A percentile compares a stretch with the other conserved stretches of the same genome.
Evolutionary conservation across 2,888 invertebrate species (phyloP).

Genomic region (Plagodis pulveraria): DNA sequence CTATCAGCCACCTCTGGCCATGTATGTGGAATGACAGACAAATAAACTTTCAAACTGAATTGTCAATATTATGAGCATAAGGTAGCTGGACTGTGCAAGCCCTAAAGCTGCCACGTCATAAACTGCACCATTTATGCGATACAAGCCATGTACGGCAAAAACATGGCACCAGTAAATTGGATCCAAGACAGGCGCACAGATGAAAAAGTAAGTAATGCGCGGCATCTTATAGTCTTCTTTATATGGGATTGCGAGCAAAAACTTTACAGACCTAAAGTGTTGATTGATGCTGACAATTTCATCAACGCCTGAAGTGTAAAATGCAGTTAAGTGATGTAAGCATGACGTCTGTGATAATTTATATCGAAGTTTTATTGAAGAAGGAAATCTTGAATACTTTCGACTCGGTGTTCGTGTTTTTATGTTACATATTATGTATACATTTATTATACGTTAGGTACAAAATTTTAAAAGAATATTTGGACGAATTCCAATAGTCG

Average conservation of each 20-base stretch:
- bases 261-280: slow-evolving; percentile 6
- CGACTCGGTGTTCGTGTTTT: no score
- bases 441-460: no score
- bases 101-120: slow-evolving; percentile 6
- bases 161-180: slow-evolving; percentile 20
- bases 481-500: no score
- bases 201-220: slow-evolving; percentile 19
- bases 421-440: no score
- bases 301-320: slow-evolving; percentile 21
- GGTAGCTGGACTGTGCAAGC: neutral
- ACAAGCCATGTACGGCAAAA: slow-evolving; percentile 13
- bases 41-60: no score
- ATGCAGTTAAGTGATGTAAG: neutral
- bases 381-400: no score
- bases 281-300: slow-evolving; percentile 38
- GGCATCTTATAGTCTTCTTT: slow-evolving; percentile 19
- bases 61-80: no score
- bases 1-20: no score
- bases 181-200: slow-evolving; percentile 12
- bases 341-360: no score
- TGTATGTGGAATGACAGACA: no score
- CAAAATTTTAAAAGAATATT: no score
- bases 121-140: slow-evolving; percentile 7
- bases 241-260: slow-evolving; percentile 16
- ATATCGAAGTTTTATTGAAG: no score